Conservation (phyloP, 2,888 invertebrate genomes). For the Cerastis leucographa region DNA sequence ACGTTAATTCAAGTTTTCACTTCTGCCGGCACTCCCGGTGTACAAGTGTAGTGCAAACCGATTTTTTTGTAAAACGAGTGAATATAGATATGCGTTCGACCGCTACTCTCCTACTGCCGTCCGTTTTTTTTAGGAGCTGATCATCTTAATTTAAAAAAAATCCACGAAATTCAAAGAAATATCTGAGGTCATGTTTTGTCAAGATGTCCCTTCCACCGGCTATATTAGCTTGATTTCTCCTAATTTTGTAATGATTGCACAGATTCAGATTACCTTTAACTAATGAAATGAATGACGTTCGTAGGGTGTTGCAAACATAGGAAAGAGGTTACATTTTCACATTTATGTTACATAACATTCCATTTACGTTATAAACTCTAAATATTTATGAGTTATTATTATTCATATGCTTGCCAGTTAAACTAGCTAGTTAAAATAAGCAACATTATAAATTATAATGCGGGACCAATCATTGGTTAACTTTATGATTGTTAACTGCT, state of each 20-base stretch:
- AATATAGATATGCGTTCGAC: too few species aligned
- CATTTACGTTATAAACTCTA: conserved; percentile 10
- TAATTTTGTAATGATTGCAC: conserved; percentile 5
- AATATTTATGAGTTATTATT: conserved; percentile 43
- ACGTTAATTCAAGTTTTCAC: too few species aligned
- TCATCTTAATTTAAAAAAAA: too few species aligned
- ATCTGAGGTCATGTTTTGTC: neutral
- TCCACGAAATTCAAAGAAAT: too few species aligned
- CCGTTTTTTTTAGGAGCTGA: too few species aligned
- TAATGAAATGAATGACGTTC: neutral
- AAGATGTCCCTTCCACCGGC: neutral
- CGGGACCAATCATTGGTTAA: conserved; percentile 1
- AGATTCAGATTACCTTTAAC: neutral
- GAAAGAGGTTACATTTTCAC: conserved; percentile 17
- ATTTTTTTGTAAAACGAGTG: too few species aligned
- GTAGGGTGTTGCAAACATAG: conserved; percentile 17
- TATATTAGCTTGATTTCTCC: neutral
- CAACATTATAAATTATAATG: conserved; percentile 21
- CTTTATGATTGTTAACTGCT: conserved; percentile 3
- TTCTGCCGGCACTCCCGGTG: too few species aligned
- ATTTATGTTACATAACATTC: conserved; percentile 26
- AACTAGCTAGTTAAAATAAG: conserved; percentile 17
- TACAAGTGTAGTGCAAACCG: too few species aligned
- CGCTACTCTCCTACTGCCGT: too few species aligned
- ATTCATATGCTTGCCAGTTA: conserved; percentile 23